phyloP scores from a whole-genome alignment of 2,797 vertebrate species.

The Scolopax bukidnonensis region DNA sequence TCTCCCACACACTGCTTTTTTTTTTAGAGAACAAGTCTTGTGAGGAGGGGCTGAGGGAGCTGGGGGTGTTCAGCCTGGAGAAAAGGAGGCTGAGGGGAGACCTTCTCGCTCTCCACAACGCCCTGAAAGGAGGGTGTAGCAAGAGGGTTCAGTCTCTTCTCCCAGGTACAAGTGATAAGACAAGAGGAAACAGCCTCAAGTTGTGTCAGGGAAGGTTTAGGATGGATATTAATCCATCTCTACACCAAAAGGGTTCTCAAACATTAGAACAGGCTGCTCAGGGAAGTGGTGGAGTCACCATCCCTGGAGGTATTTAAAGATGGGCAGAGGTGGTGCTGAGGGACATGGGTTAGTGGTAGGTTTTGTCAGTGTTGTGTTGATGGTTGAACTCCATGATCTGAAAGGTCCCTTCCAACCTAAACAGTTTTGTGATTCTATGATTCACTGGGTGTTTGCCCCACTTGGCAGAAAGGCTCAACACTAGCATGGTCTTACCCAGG shows the following conservation, averaged over 20 bases:
- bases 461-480: neutral
- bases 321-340: neutral
- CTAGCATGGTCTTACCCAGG: constrained; percentile 81
- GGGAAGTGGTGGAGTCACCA: neutral
- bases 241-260: neutral
- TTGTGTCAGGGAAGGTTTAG: neutral
- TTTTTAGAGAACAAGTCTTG: neutral
- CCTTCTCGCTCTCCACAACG: neutral
- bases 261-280: neutral
- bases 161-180: neutral
- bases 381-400: neutral
- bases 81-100: neutral
- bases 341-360: neutral
- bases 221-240: neutral
- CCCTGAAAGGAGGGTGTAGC: neutral
- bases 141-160: neutral
- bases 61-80: neutral
- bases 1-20: neutral
- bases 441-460: neutral
- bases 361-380: neutral
- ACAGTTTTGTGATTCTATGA: neutral
- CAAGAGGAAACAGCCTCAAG: neutral
- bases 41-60: neutral
- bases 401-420: neutral
- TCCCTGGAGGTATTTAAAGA: neutral